phyloP scores from a whole-genome alignment of 2,113 vertebrate species.

The Lepus europaeus region DNA sequence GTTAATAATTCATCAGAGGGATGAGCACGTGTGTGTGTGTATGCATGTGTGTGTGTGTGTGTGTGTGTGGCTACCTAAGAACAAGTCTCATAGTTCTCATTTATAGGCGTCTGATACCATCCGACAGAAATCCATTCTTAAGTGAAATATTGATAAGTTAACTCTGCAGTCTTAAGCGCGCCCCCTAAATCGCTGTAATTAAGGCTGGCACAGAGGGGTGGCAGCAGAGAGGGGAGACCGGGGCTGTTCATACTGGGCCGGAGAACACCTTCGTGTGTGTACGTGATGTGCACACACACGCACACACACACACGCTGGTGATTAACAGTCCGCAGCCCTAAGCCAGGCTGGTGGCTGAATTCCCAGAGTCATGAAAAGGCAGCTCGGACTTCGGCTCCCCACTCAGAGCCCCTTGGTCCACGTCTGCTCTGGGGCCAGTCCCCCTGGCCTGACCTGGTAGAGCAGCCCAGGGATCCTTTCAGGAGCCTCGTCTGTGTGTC shows the following conservation, averaged over 20 bases:
- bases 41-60: not conserved
- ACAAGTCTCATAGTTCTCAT: constrained; percentile 67
- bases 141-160: constrained; percentile 74
- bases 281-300: no score
- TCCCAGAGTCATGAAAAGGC: not conserved
- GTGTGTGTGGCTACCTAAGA: constrained; percentile 35
- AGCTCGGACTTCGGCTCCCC: not conserved
- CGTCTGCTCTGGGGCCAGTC: not conserved
- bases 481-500: not conserved
- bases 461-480: not conserved
- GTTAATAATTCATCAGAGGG: constrained; percentile 72
- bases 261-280: not conserved
- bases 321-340: not conserved
- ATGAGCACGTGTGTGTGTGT: not conserved
- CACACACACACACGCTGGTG: not conserved
- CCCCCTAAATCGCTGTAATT: constrained; percentile 81
- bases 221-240: constrained; percentile 61
- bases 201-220: constrained; percentile 67
- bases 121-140: constrained; percentile 77
- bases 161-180: constrained; percentile 53
- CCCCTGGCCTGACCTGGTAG: not conserved
- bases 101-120: constrained; percentile 69
- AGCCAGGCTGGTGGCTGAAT: not conserved
- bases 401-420: not conserved
- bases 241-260: not conserved